These are phyloP conservation scores for Philonicus albiceps DNA, from an alignment of 2,888 invertebrate genomes.

Conservation along the genomic window DNA sequence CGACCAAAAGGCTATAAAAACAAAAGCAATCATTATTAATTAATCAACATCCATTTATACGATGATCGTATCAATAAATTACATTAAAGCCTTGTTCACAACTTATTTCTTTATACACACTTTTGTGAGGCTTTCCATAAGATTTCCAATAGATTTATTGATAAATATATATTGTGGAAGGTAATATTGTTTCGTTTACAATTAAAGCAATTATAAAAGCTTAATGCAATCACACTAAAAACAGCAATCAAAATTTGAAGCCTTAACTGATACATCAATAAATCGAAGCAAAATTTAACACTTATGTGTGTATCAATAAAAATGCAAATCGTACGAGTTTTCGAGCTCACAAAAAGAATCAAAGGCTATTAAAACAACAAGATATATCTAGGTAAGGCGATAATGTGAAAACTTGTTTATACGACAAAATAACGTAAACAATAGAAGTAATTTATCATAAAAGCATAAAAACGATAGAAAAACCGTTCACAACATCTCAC, in stretches of 20 bases:
- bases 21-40: neutral
- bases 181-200: neutral
- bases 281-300: neutral
- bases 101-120: neutral
- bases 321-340: neutral
- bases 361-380: neutral
- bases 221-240: neutral
- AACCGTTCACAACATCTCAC: neutral
- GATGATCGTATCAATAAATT: no score
- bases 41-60: neutral
- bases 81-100: neutral
- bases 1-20: neutral
- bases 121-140: neutral
- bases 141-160: neutral
- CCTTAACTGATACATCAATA: neutral
- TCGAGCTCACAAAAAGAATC: neutral
- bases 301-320: neutral
- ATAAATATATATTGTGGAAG: neutral
- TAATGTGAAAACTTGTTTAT: neutral
- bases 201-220: neutral
- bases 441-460: neutral
- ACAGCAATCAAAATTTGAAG: neutral
- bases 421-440: neutral
- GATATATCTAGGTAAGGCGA: neutral
- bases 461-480: neutral